Evolutionary conservation across 2,113 vertebrate species (phyloP), one percentile per base, ranked within the genome.

Genomic region (Catagonus wagneri): DNA sequence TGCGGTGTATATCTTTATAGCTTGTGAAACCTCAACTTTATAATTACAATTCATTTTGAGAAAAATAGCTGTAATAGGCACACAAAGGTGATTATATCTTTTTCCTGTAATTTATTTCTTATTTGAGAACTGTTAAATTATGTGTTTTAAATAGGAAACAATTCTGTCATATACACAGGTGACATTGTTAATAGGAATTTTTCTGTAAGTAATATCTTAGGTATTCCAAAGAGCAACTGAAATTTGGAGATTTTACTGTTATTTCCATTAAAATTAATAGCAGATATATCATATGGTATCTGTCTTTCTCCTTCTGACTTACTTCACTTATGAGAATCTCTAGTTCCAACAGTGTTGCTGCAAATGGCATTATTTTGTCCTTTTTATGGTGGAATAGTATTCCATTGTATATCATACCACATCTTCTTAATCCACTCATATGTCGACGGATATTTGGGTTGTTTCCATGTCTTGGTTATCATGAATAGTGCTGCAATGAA

Each of bases 31-130:
- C 11, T 56, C 32, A 63, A 83, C 75, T 71, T 50, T 39, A 63
- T 92, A 90, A 76, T 84, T 1, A 12, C 56, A 63, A 6, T 89
- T 95, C 23, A n/a, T 6, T n/a, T 68, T 71, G 34, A 83, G 39
- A 80, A 91, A 87, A 72, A 71, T 22, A 93, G 29, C 17, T 14
- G 32, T 87, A 58, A 36, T 0, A 76, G 16, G 14, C 16, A 44
- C 44, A 44, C 3, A 87, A n/a, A 80, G 32, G 66, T 90, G 32
- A 4, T 90, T 93, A 83, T 95, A 58, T 83, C 39, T 56, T 74
- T 80, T 80, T 50, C 16, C 52, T 69, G 32, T 91, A 44, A 95
- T 81, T 91, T 95, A 15, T 75, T 61, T 69, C 15, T 90, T 85
- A 19, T 71, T 74, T 81, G 32, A 75, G 32, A 83, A 81, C 44